Evolutionary conservation across 2,888 invertebrate genomes (phyloP).

Genomic region (Mechanitis messenoides): DNA sequence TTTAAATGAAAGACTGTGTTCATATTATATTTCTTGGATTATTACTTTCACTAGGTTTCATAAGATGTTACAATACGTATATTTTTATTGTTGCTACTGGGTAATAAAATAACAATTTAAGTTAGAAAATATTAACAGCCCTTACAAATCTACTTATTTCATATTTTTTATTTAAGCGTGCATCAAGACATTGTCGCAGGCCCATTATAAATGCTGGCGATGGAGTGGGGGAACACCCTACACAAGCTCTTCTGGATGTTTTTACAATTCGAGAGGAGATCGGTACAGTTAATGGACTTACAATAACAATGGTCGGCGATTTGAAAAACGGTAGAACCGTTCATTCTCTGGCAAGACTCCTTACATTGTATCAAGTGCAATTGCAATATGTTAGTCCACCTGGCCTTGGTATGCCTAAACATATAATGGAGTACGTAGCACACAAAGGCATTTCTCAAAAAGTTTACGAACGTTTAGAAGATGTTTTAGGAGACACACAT

Average conservation of each 20-base stretch:
- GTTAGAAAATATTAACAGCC: no score
- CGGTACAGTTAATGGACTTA: slow-evolving; percentile 97
- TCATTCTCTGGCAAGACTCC: slow-evolving; percentile 94
- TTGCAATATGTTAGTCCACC: slow-evolving; percentile 93
- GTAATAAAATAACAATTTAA: no score
- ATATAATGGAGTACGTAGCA: slow-evolving; percentile 86
- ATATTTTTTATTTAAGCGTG: slow-evolving; percentile 76
- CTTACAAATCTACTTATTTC: background rate
- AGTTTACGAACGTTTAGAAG: slow-evolving; percentile 84
- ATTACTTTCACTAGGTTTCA: no score
- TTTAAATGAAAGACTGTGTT: no score
- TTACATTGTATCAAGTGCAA: slow-evolving; percentile 95
- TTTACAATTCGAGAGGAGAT: slow-evolving; percentile 99
- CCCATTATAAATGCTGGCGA: slow-evolving; percentile 99
- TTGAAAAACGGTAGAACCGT: slow-evolving; percentile 98
- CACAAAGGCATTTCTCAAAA: slow-evolving; percentile 88
- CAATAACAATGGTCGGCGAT: slow-evolving; percentile 98
- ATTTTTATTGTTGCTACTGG: no score
- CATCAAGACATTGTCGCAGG: slow-evolving; percentile 87
- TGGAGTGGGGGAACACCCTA: slow-evolving; percentile 97
- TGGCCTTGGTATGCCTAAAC: slow-evolving; percentile 92
- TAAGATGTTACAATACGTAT: no score
- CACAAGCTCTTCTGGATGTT: slow-evolving; percentile 97
- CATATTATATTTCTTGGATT: no score
- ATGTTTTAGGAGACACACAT: slow-evolving; percentile 94